phyloP scores from a whole-genome alignment of 2,113 vertebrate genomes.

The Brachypteracias leptosomus region DNA sequence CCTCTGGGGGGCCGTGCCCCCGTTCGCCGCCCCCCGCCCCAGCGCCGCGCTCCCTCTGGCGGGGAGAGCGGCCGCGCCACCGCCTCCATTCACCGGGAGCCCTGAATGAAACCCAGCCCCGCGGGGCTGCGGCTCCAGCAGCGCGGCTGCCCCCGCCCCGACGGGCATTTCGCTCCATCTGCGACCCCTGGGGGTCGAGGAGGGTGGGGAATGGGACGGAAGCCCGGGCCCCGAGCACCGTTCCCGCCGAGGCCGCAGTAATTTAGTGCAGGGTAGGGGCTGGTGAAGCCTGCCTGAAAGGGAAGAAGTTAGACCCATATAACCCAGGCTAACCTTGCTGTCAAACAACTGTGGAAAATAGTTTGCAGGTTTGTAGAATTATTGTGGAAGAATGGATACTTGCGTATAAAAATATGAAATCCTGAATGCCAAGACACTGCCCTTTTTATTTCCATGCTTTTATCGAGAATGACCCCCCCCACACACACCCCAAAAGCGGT shows the following conservation, averaged over 20 bases:
- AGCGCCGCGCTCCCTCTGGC: conserved; percentile 60
- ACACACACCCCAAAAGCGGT: neutral
- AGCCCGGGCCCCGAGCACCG: too few species aligned
- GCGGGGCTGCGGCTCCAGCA: neutral
- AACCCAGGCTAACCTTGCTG: neutral
- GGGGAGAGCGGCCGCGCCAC: neutral
- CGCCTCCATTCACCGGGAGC: neutral
- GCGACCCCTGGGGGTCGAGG: neutral
- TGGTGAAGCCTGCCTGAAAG: neutral
- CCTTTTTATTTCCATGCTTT: neutral
- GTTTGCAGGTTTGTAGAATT: neutral
- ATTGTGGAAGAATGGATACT: neutral
- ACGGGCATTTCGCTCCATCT: neutral
- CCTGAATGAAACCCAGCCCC: neutral
- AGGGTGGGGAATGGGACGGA: too few species aligned
- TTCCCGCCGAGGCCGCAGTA: neutral
- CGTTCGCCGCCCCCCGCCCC: neutral
- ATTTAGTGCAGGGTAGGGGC: neutral
- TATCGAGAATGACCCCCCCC: neutral
- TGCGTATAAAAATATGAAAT: neutral
- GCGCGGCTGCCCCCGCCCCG: neutral
- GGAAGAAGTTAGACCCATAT: neutral
- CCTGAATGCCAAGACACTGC: neutral
- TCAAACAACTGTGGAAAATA: neutral
- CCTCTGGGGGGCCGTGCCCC: neutral